Evolutionary conservation across 2,888 invertebrate genomes (phyloP).

Genomic region (Orthosia gothica): DNA sequence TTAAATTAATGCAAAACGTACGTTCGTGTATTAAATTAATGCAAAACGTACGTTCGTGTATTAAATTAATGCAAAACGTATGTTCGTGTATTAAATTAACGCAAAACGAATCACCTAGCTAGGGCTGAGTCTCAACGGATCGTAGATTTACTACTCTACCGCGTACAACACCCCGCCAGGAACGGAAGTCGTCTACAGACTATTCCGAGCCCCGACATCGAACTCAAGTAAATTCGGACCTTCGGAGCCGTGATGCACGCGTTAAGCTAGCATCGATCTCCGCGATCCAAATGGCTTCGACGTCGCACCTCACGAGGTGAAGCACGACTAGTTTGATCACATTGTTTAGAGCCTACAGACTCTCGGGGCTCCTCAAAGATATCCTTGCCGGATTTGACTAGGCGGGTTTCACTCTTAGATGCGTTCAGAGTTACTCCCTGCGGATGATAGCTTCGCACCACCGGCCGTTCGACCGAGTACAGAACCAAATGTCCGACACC

Average conservation of each 20-base stretch:
- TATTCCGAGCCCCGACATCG: constrained; percentile 88
- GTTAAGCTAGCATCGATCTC: constrained; percentile 78
- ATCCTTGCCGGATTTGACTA: constrained; percentile 90
- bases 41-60: too few relatives aligned
- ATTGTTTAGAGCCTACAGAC: constrained; percentile 88
- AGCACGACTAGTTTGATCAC: constrained; percentile 80
- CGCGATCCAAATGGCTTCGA: constrained; percentile 80
- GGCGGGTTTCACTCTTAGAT: constrained; percentile 89
- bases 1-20: too few relatives aligned
- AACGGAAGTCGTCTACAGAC: constrained; percentile 92
- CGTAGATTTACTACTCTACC: constrained; percentile 82
- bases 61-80: too few relatives aligned
- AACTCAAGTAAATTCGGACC: constrained; percentile 50
- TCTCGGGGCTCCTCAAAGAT: constrained; percentile 81
- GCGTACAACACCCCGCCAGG: constrained; percentile 88
- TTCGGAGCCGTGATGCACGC: constrained; percentile 72
- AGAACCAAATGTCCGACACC: constrained; percentile 92
- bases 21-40: too few relatives aligned
- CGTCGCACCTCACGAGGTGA: constrained; percentile 77
- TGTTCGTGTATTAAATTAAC: constrained; percentile 30
- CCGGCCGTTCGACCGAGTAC: constrained; percentile 92
- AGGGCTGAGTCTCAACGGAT: constrained; percentile 92
- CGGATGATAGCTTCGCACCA: constrained; percentile 92
- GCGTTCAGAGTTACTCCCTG: constrained; percentile 90
- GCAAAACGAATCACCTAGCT: constrained; percentile 71